A percentile compares a stretch with the other conserved stretches of the same genome.
phyloP scores from a whole-genome alignment of 2,888 invertebrate genomes.

The Sinopyrophorus schimmeli region DNA sequence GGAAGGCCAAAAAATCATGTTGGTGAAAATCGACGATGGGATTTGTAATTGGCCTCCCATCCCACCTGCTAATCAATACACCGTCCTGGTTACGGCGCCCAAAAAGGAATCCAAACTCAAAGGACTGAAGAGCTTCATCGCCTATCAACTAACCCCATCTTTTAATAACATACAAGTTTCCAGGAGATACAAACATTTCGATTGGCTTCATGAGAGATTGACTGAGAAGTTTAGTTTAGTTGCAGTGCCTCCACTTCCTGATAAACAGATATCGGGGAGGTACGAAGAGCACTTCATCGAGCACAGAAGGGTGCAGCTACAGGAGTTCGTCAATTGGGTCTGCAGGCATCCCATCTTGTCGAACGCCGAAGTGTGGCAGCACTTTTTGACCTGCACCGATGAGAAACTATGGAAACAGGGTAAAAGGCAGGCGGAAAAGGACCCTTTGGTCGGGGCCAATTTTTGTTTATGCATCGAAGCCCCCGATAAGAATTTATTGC shows the following conservation, averaged over 20 bases:
- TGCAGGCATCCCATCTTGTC: conserved; percentile 95
- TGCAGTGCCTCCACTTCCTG: conserved; percentile 95
- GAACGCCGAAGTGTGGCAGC: conserved; percentile 90
- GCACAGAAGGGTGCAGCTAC: conserved; percentile 89
- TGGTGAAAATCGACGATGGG: conserved; percentile 71
- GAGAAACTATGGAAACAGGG: conserved; percentile 98
- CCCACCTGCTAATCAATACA: conserved; percentile 66
- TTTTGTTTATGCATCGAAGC: conserved; percentile 89
- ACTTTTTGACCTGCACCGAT: conserved; percentile 96
- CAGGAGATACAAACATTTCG: conserved; percentile 97
- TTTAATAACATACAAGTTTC: conserved; percentile 93
- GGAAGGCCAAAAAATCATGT: conserved; percentile 71
- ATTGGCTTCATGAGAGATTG: conserved; percentile 95
- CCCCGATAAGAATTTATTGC: conserved; percentile 76
- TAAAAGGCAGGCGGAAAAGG: conserved; percentile 93
- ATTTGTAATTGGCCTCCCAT: conserved; percentile 78
- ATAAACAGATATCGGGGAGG: conserved; percentile 95
- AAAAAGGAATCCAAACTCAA: conserved; percentile 98
- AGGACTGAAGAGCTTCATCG: conserved; percentile 96
- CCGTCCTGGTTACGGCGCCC: conserved; percentile 88
- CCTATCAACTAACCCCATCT: conserved; percentile 94
- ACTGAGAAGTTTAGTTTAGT: conserved; percentile 93
- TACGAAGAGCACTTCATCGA: conserved; percentile 98
- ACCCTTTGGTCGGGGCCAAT: conserved; percentile 85
- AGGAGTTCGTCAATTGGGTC: conserved; percentile 96